Base-by-base conservation (phyloP, 2,888 invertebrate species). In the Amphipyra berbera region DNA sequence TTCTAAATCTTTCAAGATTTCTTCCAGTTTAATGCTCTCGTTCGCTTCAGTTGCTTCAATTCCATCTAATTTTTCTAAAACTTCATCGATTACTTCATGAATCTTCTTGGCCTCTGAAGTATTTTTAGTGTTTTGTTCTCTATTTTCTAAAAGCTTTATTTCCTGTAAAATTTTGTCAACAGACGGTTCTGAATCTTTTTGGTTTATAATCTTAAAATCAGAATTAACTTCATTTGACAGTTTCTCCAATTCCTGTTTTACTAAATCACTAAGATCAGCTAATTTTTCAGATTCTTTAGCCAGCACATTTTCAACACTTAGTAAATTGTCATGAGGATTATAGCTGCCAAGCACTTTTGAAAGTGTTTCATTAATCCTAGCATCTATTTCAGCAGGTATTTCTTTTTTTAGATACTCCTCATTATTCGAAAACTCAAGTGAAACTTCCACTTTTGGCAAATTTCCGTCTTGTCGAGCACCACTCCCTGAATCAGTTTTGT, bases 221-320 rank as follows among this genome's bases (percentile, higher is more conserved):
- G 76, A 58, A 46, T 79, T 84, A 3, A 89, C 73, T 21, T 85
- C 83, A 33, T 72, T 74, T 6, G 90, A 84, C 47, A 93, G 78
- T 40, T 86, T 87, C 27, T 84, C 80, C 8, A 92, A 74, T 77
- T 91, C 87, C 33, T 79, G 73, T 57, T 82, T 85, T 10, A 93
- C 63, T 67, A 89, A 74, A 33, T 61, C 49, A 72, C 82, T 88
- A 38, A 91, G 83, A 71, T 85, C 82, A 35, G 73, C 74, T 49
- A 92, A 80, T 15, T 82, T 83, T 67, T 84, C 75, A 6, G 87
- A 84, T 79, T 90, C 87, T 40, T 81, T 75, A 58, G 84, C 75
- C 0, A 92, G 62, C 15, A 70, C 72, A 56, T 63, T 73, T 67
- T 87, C 82, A 40, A 87, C 70, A 49, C 62, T 73, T 61, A 77